Conservation (phyloP, 2,797 vertebrate species). For the Gymnoscopelus braueri region DNA sequence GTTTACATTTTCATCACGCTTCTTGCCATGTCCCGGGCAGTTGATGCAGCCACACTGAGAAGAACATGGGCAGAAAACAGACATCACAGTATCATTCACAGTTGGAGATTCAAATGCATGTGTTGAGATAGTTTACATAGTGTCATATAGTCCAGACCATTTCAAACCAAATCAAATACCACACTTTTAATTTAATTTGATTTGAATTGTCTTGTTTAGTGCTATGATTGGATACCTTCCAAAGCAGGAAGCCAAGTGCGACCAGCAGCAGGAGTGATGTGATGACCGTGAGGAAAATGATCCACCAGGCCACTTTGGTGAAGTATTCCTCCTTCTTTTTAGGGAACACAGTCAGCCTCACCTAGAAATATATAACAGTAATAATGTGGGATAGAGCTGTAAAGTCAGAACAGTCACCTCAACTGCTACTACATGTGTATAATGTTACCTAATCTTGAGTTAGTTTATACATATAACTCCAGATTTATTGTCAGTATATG, state of each 20-base stretch:
- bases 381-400: background rate
- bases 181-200: background rate
- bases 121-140: too few relatives aligned
- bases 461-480: too few relatives aligned
- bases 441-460: too few relatives aligned
- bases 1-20: background rate
- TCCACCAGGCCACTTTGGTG: conserved; percentile 90
- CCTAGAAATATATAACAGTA: conserved; percentile 66
- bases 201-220: conserved; percentile 2
- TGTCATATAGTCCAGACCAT: too few relatives aligned
- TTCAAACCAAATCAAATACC: too few relatives aligned
- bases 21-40: conserved; percentile 13
- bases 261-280: conserved; percentile 86
- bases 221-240: conserved; percentile 84
- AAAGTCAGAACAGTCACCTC: too few relatives aligned
- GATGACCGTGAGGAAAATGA: conserved; percentile 87
- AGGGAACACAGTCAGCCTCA: conserved; percentile 90
- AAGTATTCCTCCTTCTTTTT: conserved; percentile 81
- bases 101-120: too few relatives aligned
- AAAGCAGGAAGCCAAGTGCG: conserved; percentile 84
- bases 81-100: background rate
- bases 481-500: too few relatives aligned
- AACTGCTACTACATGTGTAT: too few relatives aligned
- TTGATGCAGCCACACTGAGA: conserved; percentile 52
- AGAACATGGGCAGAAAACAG: conserved; percentile 20